phyloP scores from a whole-genome alignment of 2,113 vertebrate species.

The Chlamydotis undulata region DNA sequence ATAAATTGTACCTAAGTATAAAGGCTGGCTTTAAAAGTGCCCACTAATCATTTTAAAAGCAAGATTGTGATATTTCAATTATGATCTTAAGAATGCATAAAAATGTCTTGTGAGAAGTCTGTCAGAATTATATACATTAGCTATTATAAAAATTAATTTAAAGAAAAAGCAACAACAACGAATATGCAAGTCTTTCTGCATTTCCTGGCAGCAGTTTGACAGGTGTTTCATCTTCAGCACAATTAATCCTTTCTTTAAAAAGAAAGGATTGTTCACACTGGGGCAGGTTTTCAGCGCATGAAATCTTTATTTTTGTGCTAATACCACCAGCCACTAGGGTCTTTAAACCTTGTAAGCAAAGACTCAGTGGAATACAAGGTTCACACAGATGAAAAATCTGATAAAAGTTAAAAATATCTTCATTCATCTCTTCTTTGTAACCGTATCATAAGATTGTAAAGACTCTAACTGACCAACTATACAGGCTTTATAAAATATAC shows the following conservation, averaged over 20 bases:
- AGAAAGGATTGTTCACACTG: neutral
- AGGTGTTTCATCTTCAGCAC: neutral
- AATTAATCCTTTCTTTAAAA: neutral
- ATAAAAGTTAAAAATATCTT: neutral
- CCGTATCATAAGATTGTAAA: neutral
- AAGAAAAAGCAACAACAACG: neutral
- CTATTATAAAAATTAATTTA: neutral
- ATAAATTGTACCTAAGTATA: neutral
- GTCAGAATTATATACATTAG: neutral
- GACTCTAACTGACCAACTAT: neutral
- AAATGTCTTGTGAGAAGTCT: neutral
- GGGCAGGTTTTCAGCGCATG: neutral
- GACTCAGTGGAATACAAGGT: neutral
- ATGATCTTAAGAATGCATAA: neutral
- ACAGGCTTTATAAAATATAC: neutral
- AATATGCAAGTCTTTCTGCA: neutral
- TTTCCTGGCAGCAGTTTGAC: neutral
- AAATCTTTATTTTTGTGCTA: neutral
- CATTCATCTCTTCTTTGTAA: neutral
- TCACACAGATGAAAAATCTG: neutral
- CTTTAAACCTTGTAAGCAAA: neutral
- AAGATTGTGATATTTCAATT: neutral
- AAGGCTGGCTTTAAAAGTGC: neutral
- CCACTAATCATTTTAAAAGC: neutral
- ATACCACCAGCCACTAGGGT: neutral